These are phyloP conservation scores for Lucilia sericata DNA, from an alignment of 1,140 invertebrate species.

Conservation along the genomic window DNA sequence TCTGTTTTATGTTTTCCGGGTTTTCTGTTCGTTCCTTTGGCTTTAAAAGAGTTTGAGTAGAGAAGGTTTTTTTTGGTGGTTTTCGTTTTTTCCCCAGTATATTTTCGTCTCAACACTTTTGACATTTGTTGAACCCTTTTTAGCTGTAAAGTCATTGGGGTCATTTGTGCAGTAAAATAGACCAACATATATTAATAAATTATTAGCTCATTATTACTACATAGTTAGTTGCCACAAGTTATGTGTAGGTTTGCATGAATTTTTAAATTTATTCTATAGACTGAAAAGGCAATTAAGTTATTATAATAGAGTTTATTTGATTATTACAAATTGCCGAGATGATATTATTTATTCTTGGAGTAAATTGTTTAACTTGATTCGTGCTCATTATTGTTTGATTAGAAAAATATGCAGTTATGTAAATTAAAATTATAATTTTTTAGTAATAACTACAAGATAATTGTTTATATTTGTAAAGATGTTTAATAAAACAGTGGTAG, in stretches of 20 bases:
- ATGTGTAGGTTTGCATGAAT: background rate
- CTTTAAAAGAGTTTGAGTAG: background rate
- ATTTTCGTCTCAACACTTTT: background rate
- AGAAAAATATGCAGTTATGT: no score
- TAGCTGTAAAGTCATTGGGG: background rate
- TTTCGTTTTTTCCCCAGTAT: no score
- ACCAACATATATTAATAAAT: background rate
- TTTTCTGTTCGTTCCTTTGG: background rate
- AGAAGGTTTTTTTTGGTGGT: background rate
- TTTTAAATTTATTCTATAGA: background rate
- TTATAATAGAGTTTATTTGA: slow-evolving; percentile 1
- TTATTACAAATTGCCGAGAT: background rate
- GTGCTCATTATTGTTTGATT: no score
- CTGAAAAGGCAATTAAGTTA: background rate
- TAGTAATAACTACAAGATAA: no score
- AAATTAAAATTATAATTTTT: no score
- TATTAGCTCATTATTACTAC: background rate
- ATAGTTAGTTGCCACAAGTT: background rate
- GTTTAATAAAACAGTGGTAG: no score
- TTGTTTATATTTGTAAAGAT: no score
- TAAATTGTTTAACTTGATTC: no score
- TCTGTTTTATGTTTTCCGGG: background rate
- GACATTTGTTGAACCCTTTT: slow-evolving; percentile 11
- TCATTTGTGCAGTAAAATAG: background rate
- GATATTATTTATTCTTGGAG: background rate